Evolutionary conservation across 2,797 vertebrate species (phyloP).

Genomic region (Sebastes oblongus): DNA sequence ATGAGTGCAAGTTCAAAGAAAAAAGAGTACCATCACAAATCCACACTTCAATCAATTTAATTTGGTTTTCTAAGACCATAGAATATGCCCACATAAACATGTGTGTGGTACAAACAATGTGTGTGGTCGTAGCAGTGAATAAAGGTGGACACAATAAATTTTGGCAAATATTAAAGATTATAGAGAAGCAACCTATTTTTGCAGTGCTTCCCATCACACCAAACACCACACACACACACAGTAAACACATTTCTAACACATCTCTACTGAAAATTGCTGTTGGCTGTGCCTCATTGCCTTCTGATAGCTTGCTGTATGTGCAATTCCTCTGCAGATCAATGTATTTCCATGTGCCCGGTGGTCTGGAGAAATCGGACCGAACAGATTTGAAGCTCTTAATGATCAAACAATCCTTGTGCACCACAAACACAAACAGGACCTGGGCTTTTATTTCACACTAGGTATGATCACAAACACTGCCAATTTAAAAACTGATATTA

Average conservation of each 20-base stretch:
- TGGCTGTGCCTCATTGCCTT: slow-evolving; percentile 64
- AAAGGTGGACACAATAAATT: background rate
- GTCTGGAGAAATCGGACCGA: slow-evolving; percentile 57
- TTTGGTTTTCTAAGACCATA: background rate
- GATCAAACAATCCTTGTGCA: slow-evolving; percentile 29
- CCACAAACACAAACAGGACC: slow-evolving; percentile 29
- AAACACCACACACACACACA: slow-evolving; percentile 1
- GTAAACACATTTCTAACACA: slow-evolving; percentile 15
- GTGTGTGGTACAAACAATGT: background rate
- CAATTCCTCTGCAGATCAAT: slow-evolving; percentile 64
- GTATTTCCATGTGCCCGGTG: slow-evolving; percentile 34
- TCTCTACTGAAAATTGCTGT: slow-evolving; percentile 36
- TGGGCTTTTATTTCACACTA: background rate
- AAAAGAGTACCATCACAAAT: background rate
- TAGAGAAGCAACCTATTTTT: background rate
- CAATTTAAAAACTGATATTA: background rate
- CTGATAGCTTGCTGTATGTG: slow-evolving; percentile 58
- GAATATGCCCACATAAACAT: slow-evolving; percentile 1
- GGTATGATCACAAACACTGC: background rate
- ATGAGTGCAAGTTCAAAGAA: background rate
- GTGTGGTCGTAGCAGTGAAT: background rate
- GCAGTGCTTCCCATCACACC: background rate
- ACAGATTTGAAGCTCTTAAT: slow-evolving; percentile 37
- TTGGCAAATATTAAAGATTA: slow-evolving; percentile 24
- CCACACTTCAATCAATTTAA: background rate